A percentile compares a stretch with the other conserved stretches of the same genome.
phyloP scores from a whole-genome alignment of 2,888 invertebrate genomes.

The Agrotis exclamationis region DNA sequence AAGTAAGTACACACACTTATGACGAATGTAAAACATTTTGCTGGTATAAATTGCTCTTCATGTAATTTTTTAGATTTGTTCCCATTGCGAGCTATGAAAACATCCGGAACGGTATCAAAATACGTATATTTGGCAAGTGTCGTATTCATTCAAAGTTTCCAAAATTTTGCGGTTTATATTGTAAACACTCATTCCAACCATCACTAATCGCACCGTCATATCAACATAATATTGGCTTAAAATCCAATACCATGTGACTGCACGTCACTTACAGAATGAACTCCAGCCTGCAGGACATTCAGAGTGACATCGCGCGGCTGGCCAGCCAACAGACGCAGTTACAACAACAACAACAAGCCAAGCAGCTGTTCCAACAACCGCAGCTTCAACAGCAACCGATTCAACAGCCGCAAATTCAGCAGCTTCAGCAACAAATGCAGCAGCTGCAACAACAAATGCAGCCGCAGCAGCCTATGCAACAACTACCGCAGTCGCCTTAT shows the following conservation, averaged over 20 bases:
- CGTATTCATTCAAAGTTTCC: background rate
- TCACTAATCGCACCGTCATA: constrained; percentile 35
- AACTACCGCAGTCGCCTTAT: constrained; percentile 86
- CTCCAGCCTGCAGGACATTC: constrained; percentile 97
- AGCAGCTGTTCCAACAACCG: constrained; percentile 70
- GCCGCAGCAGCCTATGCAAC: constrained; percentile 74
- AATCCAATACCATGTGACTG: constrained; percentile 54
- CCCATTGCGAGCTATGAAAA: background rate
- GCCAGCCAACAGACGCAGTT: constrained; percentile 93
- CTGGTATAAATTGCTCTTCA: constrained; percentile 28
- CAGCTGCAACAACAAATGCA: constrained; percentile 74
- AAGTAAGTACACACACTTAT: constrained; percentile 91
- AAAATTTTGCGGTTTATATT: too few species aligned
- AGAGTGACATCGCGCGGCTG: constrained; percentile 97
- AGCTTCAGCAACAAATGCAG: constrained; percentile 72
- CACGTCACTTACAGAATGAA: constrained; percentile 94
- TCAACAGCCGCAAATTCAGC: constrained; percentile 72
- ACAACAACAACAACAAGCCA: constrained; percentile 84
- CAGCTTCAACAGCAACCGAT: constrained; percentile 81
- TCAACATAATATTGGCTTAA: constrained; percentile 43
- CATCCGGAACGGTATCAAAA: background rate
- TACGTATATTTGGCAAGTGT: background rate
- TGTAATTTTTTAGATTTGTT: background rate
- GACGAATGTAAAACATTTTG: background rate
- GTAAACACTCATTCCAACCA: background rate